Base-by-base conservation (phyloP, 2,888 invertebrate species). In the Scaptomyza cyrtandrae region DNA sequence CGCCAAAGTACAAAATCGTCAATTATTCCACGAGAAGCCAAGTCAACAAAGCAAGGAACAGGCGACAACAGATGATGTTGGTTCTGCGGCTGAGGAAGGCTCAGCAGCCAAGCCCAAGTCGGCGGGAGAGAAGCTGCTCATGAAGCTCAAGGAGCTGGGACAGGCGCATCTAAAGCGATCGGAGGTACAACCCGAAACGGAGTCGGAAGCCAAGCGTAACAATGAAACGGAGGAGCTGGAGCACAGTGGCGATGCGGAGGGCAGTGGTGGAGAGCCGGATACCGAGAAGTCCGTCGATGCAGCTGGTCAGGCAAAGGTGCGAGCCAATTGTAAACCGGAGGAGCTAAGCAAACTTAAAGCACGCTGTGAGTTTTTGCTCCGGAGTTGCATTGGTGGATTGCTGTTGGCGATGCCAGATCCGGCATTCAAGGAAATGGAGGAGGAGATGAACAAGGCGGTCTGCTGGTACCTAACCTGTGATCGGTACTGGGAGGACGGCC, bases 381-480 rank as follows among this genome's bases (percentile, higher is more conserved):
- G 97, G 79, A 96, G 96, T 83, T 97, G 97, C 91, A 96, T 97
- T 84, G 96, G 96, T 37, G 96, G 96, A 57, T 93, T 97, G 68
- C 92, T 97, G 60, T 93, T 97, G 58, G 96, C 96, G 91, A 93
- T 97, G 73, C 96, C 96, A 13, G 94, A 96, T 75, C 95, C 96
- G 90, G 96, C 97, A 90, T 97, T 97, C 92, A 96, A 95, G 88
- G 96, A 97, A 92, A 95, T 97, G 88, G 97, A 97, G 95, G 97
- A 96, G 90, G 97, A 97, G 91, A 94, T 98, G 93, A 97, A 97
- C 91, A 95, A 96, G 88, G 96, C 96, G 3, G 95, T 98, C 45
- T 98, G 98, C 92, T 97, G 97, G 95, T 98, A 97, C 92, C 93
- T 98, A 89, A 97, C 97, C 75, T 98, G 98, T 90, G 97, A 97